Percentiles rank a stretch among this genome's conserved stretches.
Evolutionary conservation across 2,113 vertebrate species (phyloP).

Genomic region (Phoenicopterus ruber): DNA sequence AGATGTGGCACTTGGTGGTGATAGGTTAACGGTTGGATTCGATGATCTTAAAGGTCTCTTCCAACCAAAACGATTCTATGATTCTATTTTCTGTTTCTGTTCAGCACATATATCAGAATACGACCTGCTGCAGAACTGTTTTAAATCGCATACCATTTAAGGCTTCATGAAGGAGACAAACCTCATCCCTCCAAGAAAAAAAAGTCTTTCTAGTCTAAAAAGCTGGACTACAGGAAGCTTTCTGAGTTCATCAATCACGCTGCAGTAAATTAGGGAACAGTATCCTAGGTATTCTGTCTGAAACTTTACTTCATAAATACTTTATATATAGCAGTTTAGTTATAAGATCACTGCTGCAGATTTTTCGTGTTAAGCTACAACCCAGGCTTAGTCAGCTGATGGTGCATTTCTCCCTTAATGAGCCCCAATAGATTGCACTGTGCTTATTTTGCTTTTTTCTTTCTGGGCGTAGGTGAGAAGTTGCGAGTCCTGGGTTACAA

Average conservation of each 20-base stretch:
- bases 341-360: neutral
- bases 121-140: neutral
- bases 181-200: neutral
- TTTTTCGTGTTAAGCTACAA: neutral
- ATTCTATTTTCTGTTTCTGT: neutral
- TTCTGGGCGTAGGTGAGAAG: slow-evolving; percentile 85
- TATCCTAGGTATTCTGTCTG: neutral
- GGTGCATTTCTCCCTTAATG: neutral
- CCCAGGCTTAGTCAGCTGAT: neutral
- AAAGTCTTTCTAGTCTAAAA: neutral
- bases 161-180: neutral
- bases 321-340: neutral
- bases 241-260: neutral
- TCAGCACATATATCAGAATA: neutral
- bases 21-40: too few species aligned
- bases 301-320: neutral
- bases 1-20: too few species aligned
- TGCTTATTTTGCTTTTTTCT: neutral
- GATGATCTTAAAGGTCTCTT: too few species aligned
- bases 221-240: neutral
- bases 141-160: neutral
- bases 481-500: slow-evolving; percentile 96
- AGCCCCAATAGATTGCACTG: neutral
- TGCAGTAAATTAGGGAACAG: neutral
- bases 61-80: too few species aligned